These are phyloP conservation scores for Andrena marginata DNA, from an alignment of 2,888 invertebrate species.

Conservation along the genomic window DNA sequence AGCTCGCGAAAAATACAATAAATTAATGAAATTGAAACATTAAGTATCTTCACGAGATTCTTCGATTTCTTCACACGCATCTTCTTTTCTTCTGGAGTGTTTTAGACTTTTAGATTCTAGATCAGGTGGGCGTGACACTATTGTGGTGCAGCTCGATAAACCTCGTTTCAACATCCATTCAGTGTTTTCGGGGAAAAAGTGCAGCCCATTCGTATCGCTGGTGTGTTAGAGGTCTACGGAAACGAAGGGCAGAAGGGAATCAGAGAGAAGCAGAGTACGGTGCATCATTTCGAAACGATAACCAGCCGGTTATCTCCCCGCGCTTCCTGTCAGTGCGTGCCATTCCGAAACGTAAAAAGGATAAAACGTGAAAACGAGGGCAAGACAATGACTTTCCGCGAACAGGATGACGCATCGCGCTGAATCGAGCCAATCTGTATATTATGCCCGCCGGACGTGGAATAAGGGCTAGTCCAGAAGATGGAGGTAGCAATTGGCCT, in stretches of 20 bases:
- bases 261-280: conserved; percentile 40
- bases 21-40: background rate
- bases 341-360: conserved; percentile 65
- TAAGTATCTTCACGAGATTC: no score
- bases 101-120: background rate
- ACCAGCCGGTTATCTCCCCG: conserved; percentile 68
- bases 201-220: conserved; percentile 7
- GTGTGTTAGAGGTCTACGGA: background rate
- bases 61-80: background rate
- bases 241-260: conserved; percentile 22
- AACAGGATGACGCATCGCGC: conserved; percentile 62
- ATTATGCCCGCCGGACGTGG: conserved; percentile 26
- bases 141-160: conserved; percentile 22
- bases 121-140: background rate
- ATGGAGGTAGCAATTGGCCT: conserved; percentile 20
- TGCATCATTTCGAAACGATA: conserved; percentile 69
- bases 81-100: background rate
- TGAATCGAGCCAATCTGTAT: conserved; percentile 58
- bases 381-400: conserved; percentile 71
- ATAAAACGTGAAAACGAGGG: conserved; percentile 67
- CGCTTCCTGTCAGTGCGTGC: conserved; percentile 72
- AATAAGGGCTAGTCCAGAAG: conserved; percentile 20
- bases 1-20: background rate
- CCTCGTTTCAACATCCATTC: conserved; percentile 36
- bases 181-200: conserved; percentile 10